Base-by-base conservation (phyloP, 30 jellyfish, hydroid and myxozoan genomes). In the Sanderia malayensis region DNA sequence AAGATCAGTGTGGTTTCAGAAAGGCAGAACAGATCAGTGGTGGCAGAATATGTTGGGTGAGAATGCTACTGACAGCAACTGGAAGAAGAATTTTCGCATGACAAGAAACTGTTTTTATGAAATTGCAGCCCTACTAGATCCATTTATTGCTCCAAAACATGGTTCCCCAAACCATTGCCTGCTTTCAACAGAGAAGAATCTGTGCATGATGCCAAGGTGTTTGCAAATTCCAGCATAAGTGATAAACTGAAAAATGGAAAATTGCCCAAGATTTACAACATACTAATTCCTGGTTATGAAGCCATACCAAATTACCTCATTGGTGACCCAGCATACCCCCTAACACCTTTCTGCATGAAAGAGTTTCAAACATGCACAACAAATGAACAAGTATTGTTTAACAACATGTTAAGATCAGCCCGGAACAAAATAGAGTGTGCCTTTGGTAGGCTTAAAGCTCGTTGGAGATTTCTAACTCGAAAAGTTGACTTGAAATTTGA, bases 401-500 rank as follows among this genome's bases (percentile, higher is more conserved):
- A 65, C 25, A 25, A 34, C 61, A 65, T 65, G 77, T 34, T 25
- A 22, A 62, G 72, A 53, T 17, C 81, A 31, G 80, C 86, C 2
- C 32, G 81, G 44, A 74, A 55, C 68, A 70, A 46, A 44, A 59
- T 67, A 29, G 93, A 80, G 71, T 80, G 86, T 60, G 93, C 86
- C 19, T 80, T 58, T 80, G 93, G 86, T 7, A 52, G 86, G 37
- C 79, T 80, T 41, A 80, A 69, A 59, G 85, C 86, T 21, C 30
- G 86, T 9, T 52, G 93, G 79, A 47, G 81, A 41, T 31, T 57
- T 58, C 25, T 59, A 57, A 60, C 34, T n/a, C 4, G 60, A 31
- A 37, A 28, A 19, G 67, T 61, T 31, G 70, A 74, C 55, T 17
- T 74, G 19, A 33, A 27, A 32, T 26, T 74, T n/a, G 86, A 74